Evolutionary conservation across 2,113 vertebrate species (phyloP), one percentile per base, ranked within the genome.

Genomic region (Alethe castanea): DNA sequence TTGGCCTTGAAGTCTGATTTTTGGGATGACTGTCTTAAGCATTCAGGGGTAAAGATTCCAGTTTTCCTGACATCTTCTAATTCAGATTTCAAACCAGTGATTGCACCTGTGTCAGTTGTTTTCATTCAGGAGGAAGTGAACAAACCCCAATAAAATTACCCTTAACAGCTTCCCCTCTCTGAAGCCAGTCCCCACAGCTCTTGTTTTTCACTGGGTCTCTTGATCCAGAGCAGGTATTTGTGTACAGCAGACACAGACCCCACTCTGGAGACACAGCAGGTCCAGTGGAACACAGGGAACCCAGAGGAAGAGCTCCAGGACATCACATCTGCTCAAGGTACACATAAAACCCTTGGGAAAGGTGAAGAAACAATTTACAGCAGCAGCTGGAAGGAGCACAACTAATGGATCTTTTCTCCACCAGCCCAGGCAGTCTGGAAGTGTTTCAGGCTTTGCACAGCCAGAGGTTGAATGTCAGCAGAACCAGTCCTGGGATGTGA

Each of bases 401-500:
- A 6, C 56, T 18, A 8, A 19, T 22, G 64, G 91, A 54, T 36
- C 86, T 71, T 57, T 84, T 11, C 88, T 50, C 77, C 77, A 57
- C 7, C 11, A 74, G 88, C 69, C 72, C 69, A 78, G 44, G 80
- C 56, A 67, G 83, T 56, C 65, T 83, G 81, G 72, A 57, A 62
- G 69, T 3, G 71, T 71, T 78, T 87, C 78, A 91, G 48, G 36
- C 61, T 59, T 7, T 47, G 26, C 15, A 1, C 14, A 31, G 85
- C 72, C 89, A 92, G 94, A 19, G 73, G 73, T 3, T 81, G 89
- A 87, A 44, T 92, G 86, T 95, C n/a, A 64, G 83, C 77, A 91
- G 94, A 35, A 71, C 33, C 60, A 52, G 47, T 3, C 72, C 66
- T 64, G 42, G 74, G 74, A 45, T 0, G 7, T 18, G 56, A 93